Base-by-base conservation (phyloP, 2,113 vertebrate genomes). In the Albula goreensis region DNA sequence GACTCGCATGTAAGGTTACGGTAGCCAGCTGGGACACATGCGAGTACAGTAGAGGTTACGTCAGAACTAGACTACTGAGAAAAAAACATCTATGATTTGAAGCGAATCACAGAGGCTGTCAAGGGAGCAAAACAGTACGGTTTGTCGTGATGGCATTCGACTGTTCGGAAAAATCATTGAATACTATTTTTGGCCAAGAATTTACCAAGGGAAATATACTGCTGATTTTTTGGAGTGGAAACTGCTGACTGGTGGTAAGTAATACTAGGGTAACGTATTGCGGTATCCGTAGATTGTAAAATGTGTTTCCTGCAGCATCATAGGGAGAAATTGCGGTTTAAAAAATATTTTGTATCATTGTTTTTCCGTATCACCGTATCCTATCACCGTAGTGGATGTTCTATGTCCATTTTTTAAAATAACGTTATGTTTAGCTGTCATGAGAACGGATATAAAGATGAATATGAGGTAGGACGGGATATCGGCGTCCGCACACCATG, bases 231-330 rank as follows among this genome's bases (percentile, higher is more conserved):
- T 83, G 41, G 60, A 25, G 83, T 56, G 74, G 41, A 41, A 60
- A 83, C 22, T 19, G 11, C 48, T 66, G 50, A 50, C 22, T 13
- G n/a, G 3, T 48, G 74, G 83, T 85, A 79, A 85, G 83, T 79
- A 78, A 10, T 56, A n/a, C 17, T 78, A 41, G 25, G 31, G 19
- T 22, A 22, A 66, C 60, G 8, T 56, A 78, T 57, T 85, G 19
- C n/a, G 31, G 7, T 74, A 31, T 74, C 31, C 22, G n/a, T 74
- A 10, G 10, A 25, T 74, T 74, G 70, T 74, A n/a, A 74, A 74
- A 74, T 74, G n/a, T 31, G n/a, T 31, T 31, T n/a, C 22, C 22
- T 74, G 70, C n/a, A 31, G 70, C 70, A 31, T 22, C 70, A 31
- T 74, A 13, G 10, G n/a, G 70, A 22, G 70, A 74, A 74, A 74